Conservation (phyloP, 2,888 invertebrate genomes). For the Lochmaea capreae region DNA sequence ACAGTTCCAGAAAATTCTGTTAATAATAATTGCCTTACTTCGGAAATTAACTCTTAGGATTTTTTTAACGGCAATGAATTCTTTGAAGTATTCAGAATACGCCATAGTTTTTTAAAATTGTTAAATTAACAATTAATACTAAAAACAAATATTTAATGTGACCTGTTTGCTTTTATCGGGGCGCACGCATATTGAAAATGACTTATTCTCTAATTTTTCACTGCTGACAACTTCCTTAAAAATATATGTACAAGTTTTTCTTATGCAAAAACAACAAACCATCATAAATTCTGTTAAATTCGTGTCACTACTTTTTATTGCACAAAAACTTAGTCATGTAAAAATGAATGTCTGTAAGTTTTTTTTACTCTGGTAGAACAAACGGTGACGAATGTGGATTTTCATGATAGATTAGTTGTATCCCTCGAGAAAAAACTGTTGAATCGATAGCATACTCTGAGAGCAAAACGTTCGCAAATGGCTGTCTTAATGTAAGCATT, state of each 20-base stretch:
- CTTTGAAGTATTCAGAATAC: too few relatives aligned
- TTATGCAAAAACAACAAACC: neutral
- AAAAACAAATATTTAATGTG: too few relatives aligned
- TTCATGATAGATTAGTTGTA: slow-evolving; percentile 11
- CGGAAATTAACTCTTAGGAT: too few relatives aligned
- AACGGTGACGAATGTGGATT: slow-evolving; percentile 1
- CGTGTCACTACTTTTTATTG: neutral
- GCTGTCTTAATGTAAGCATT: slow-evolving; percentile 12
- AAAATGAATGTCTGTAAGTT: neutral
- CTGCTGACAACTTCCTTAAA: neutral
- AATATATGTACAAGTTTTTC: neutral
- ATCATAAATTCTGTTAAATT: neutral
- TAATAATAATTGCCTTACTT: too few relatives aligned
- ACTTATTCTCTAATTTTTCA: too few relatives aligned
- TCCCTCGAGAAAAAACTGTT: slow-evolving; percentile 13
- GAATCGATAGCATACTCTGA: neutral
- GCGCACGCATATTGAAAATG: too few relatives aligned
- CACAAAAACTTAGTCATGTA: neutral
- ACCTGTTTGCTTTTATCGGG: too few relatives aligned
- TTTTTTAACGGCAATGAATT: too few relatives aligned
- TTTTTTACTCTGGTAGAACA: neutral
- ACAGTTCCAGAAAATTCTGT: too few relatives aligned
- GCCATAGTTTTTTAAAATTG: too few relatives aligned
- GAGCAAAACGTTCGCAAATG: slow-evolving; percentile 11
- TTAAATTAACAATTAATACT: too few relatives aligned